Conservation (phyloP, 2,888 invertebrate species). For the Scaptomyza polygonia region DNA sequence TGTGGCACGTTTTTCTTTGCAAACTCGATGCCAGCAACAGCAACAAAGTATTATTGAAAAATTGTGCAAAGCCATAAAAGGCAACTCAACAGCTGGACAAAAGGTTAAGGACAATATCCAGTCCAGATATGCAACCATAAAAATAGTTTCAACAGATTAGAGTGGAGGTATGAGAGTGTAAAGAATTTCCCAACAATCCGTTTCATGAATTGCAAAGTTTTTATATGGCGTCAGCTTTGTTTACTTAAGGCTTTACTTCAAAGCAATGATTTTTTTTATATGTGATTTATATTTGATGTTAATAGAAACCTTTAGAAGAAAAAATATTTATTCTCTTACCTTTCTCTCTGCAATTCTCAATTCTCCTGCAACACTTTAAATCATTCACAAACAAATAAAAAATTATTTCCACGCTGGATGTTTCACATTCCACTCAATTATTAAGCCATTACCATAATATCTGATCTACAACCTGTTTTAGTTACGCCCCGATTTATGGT, state of each 20-base stretch:
- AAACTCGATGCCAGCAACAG: slow-evolving; percentile 20
- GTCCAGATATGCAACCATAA: neutral
- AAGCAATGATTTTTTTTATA: too few species aligned
- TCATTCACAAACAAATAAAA: slow-evolving; percentile 9
- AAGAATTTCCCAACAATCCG: neutral
- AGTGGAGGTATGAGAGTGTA: neutral
- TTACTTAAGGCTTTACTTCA: too few species aligned
- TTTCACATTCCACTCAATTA: slow-evolving; percentile 54
- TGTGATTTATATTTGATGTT: too few species aligned
- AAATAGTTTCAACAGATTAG: neutral
- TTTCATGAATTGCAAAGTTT: too few species aligned
- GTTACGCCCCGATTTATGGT: slow-evolving; percentile 36
- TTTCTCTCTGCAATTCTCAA: neutral
- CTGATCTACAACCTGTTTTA: slow-evolving; percentile 19
- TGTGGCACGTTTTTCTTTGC: slow-evolving; percentile 60
- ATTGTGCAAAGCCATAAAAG: slow-evolving; percentile 59
- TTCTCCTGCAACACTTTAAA: slow-evolving; percentile 10
- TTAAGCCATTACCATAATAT: slow-evolving; percentile 63
- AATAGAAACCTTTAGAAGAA: too few species aligned
- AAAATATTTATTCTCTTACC: too few species aligned
- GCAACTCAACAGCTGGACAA: slow-evolving; percentile 58
- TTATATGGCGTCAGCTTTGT: too few species aligned
- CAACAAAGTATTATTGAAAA: slow-evolving; percentile 38
- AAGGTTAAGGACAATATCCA: slow-evolving; percentile 70
- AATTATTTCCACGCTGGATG: slow-evolving; percentile 26